phyloP scores from a whole-genome alignment of 1,140 invertebrate species.

The Steinernema khuongi region DNA sequence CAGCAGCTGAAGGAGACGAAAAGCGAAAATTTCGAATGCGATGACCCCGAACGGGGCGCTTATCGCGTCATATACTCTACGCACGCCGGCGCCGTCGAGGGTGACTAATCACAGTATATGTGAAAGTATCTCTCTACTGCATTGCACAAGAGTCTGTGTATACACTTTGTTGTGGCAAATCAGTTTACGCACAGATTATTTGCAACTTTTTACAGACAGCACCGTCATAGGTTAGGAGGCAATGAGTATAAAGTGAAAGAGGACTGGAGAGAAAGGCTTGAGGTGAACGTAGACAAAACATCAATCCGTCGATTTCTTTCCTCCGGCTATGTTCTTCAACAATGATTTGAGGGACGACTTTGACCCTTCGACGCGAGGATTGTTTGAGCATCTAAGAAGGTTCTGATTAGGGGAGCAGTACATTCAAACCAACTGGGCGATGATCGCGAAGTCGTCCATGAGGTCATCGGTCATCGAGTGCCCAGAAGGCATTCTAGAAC shows the following conservation, averaged over 20 bases:
- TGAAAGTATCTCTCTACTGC: too few species aligned
- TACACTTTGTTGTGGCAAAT: too few species aligned
- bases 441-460: slow-evolving; percentile 85
- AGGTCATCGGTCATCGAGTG: slow-evolving; percentile 64
- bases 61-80: neutral
- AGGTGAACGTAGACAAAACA: neutral
- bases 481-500: slow-evolving; percentile 38
- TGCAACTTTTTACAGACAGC: too few species aligned
- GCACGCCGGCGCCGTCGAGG: neutral
- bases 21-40: neutral
- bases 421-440: slow-evolving; percentile 74
- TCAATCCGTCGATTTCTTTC: neutral
- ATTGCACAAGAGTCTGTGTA: too few species aligned
- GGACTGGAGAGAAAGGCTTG: too few species aligned
- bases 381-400: slow-evolving; percentile 11
- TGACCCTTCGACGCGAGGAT: neutral
- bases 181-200: too few species aligned
- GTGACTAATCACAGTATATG: neutral
- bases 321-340: neutral
- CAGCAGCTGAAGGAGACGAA: too few species aligned
- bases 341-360: neutral
- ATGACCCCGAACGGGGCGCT: too few species aligned
- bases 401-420: too few species aligned
- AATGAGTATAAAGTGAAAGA: neutral
- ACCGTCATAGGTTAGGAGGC: too few species aligned